Conservation (phyloP, 1,140 invertebrate species). For the Eulimnadia texana region DNA sequence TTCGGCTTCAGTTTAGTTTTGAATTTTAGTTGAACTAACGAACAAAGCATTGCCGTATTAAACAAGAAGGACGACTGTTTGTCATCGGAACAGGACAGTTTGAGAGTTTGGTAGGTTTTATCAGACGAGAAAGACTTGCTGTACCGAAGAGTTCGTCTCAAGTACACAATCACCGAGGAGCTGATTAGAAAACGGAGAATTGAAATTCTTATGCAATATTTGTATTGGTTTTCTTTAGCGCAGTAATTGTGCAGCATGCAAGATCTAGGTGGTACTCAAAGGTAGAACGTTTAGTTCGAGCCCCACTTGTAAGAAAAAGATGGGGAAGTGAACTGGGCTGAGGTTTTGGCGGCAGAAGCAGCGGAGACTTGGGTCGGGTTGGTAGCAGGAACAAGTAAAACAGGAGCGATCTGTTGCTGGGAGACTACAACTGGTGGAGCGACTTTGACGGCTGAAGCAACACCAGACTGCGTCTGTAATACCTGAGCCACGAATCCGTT, state of each 20-base stretch:
- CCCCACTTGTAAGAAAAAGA: background rate
- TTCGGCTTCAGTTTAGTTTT: too few relatives aligned
- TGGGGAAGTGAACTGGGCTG: background rate
- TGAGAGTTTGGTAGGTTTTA: constrained; percentile 83
- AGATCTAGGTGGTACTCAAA: background rate
- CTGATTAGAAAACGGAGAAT: constrained; percentile 35
- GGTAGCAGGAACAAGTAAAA: background rate
- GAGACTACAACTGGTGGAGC: too few relatives aligned
- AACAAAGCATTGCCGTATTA: constrained; percentile 90
- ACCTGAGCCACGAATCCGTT: constrained; percentile 17
- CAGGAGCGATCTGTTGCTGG: too few relatives aligned
- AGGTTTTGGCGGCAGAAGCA: background rate
- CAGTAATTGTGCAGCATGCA: too few relatives aligned
- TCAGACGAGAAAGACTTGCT: constrained; percentile 76
- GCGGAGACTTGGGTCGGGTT: background rate
- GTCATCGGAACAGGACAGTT: constrained; percentile 80
- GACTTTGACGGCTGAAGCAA: too few relatives aligned
- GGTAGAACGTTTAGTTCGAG: background rate
- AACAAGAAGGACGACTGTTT: constrained; percentile 76
- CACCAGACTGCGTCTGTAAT: background rate
- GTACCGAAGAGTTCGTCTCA: constrained; percentile 76
- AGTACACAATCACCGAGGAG: constrained; percentile 71
- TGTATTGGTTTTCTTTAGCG: too few relatives aligned
- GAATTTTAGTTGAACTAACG: too few relatives aligned
- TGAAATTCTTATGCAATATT: background rate